phyloP scores from a whole-genome alignment of 2,113 vertebrate species.

The Scopus umbretta region DNA sequence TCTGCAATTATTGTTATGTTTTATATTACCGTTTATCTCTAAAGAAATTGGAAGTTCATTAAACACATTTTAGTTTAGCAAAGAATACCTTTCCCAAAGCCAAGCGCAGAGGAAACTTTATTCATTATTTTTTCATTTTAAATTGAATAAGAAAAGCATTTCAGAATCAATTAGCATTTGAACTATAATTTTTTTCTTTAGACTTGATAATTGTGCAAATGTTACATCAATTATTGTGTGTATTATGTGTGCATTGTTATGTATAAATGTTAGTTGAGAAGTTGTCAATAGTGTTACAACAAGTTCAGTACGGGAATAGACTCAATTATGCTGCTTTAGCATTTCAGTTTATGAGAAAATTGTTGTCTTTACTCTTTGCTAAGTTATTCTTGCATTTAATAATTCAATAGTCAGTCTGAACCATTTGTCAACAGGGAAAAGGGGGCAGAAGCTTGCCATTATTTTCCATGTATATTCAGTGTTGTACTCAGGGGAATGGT shows the following conservation, averaged over 20 bases:
- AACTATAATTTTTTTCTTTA: not conserved
- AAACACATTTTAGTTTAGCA: not conserved
- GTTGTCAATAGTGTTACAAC: not conserved
- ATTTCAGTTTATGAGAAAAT: not conserved
- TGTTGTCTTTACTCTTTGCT: slow-evolving; percentile 2
- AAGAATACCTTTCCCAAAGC: not conserved
- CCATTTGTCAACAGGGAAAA: slow-evolving; percentile 15
- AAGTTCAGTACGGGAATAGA: not conserved
- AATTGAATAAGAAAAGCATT: not conserved
- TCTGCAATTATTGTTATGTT: not conserved
- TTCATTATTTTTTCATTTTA: not conserved
- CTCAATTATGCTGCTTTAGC: not conserved
- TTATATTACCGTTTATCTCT: not conserved
- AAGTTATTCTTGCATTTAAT: slow-evolving; percentile 47
- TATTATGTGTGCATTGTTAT: not conserved
- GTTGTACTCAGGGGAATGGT: slow-evolving; percentile 57
- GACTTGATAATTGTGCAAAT: not conserved
- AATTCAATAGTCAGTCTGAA: slow-evolving; percentile 30
- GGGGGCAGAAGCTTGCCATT: slow-evolving; percentile 31
- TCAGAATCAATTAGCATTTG: not conserved
- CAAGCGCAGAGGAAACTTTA: not conserved
- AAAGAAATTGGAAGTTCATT: not conserved
- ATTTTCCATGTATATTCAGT: slow-evolving; percentile 59
- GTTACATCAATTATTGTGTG: not conserved
- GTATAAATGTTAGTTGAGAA: not conserved